Evolutionary conservation across 1,140 invertebrate genomes (phyloP), one percentile per base, ranked within the genome.

Genomic region (Dysdera silvatica): DNA sequence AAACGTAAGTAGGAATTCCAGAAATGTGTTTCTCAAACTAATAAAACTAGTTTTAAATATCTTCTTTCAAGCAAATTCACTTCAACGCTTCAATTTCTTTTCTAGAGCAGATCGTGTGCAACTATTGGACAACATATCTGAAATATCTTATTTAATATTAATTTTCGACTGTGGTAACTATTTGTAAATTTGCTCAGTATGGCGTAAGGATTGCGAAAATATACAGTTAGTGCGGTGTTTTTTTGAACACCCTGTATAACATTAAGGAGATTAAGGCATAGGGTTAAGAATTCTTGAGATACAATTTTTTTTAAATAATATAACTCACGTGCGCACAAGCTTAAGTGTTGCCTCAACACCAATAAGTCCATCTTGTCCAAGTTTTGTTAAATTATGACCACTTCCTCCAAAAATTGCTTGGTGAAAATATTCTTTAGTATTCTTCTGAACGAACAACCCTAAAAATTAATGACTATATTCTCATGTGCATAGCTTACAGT

Each of bases 331-430:
- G 16, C 33, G 40, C 7, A 57, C 63, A 18, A 65, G 20, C 26
- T 37, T 54, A 2, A 60, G 26, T 2, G 63, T 57, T 3, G 63
- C 56, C 60, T 60, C 57, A 2, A 65, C 56, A 3, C 56, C 63
- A 16, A 49, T 60, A 3, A 60, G 23, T 8, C 63, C 63, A 24
- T 60, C 43, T 40, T 31, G 55, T 0, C 57, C 63, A 1, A 65
- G 0, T 28, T 60, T 20, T 28, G 31, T 35, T 0, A 56, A 28
- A 48, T 48, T 59, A 2, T 14, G 18, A 33, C 28, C 49, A 23
- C 43, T 49, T 20, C 57, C 63, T 23, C 40, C 41, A 23, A 65
- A 65, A 16, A 59, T 49, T 4, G 52, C 56, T 10, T 51, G 47
- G 18, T 52, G 41, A 14, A 48, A 65, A 24, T 51, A 54, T 16